Conservation (phyloP, 2,888 invertebrate species). For the Unio pictorum region DNA sequence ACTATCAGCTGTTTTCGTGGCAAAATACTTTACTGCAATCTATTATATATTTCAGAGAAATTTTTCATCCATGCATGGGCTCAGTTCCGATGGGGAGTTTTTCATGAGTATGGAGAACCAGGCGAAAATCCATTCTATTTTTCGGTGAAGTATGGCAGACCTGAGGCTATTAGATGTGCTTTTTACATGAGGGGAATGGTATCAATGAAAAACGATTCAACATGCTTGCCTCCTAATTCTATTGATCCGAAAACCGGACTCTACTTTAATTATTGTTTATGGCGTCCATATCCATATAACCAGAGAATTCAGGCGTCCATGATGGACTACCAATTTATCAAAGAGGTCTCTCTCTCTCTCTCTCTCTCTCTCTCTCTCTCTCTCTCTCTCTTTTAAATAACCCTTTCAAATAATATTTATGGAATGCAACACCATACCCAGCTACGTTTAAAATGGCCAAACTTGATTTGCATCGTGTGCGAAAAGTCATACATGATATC, state of each 20-base stretch:
- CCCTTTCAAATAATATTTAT: too few species aligned
- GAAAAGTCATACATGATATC: too few species aligned
- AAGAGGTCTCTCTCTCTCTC: conserved; percentile 20
- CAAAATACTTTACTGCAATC: too few species aligned
- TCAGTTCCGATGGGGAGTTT: conserved; percentile 59
- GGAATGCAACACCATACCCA: too few species aligned
- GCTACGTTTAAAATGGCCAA: too few species aligned
- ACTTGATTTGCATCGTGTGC: too few species aligned
- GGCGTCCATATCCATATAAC: conserved; percentile 40
- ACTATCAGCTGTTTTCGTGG: too few species aligned
- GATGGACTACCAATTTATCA: conserved; percentile 48
- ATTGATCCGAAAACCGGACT: conserved; percentile 39
- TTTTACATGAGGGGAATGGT: conserved; percentile 35
- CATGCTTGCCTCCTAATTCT: conserved; percentile 6
- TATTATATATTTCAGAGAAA: conserved; percentile 33
- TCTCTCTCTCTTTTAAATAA: too few species aligned
- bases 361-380: too few species aligned
- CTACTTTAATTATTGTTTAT: conserved; percentile 47
- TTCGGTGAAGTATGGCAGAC: conserved; percentile 41
- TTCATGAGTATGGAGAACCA: conserved; percentile 51
- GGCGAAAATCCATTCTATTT: conserved; percentile 56
- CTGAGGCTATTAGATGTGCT: conserved; percentile 49
- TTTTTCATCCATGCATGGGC: conserved; percentile 60
- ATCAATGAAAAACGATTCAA: conserved; percentile 18
- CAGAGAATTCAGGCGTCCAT: conserved; percentile 44